phyloP scores from a whole-genome alignment of 2,113 vertebrate genomes.

The Scartelaos histophorus region DNA sequence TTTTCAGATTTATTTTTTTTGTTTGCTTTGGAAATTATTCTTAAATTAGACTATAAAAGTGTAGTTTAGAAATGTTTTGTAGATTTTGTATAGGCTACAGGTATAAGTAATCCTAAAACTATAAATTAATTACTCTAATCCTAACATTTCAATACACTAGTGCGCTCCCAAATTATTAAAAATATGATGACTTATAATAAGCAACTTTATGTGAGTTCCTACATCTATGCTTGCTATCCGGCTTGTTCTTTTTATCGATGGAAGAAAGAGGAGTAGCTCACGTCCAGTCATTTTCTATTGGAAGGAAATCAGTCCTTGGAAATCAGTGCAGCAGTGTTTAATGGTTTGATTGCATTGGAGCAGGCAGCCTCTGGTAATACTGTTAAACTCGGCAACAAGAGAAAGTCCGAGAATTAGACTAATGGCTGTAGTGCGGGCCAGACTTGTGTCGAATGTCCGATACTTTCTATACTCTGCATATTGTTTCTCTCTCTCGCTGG shows the following conservation, averaged over 20 bases:
- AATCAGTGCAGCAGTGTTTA: conserved; percentile 60
- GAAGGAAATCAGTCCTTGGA: conserved; percentile 60
- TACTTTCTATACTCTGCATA: conserved; percentile 66
- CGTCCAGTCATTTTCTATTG: conserved; percentile 67
- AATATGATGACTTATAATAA: neutral
- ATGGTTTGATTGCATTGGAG: conserved; percentile 76
- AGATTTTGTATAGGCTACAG: neutral
- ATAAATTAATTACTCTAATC: neutral
- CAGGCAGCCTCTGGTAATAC: conserved; percentile 69
- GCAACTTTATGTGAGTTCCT: conserved; percentile 16
- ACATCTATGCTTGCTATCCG: conserved; percentile 9
- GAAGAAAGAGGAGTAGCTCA: conserved; percentile 70
- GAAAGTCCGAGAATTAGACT: conserved; percentile 74
- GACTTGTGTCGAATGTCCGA: conserved; percentile 73
- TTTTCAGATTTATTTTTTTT: neutral
- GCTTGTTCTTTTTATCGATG: conserved; percentile 64
- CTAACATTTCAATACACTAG: neutral
- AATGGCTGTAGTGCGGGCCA: conserved; percentile 49
- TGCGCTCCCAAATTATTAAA: neutral
- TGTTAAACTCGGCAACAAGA: conserved; percentile 68
- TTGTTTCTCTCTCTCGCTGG: conserved; percentile 41
- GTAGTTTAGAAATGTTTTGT: neutral
- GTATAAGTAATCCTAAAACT: neutral
- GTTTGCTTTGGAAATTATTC: neutral
- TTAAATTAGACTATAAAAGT: neutral